Evolutionary conservation across 2,113 vertebrate genomes (phyloP).

Genomic region (Zonotrichia leucophrys): DNA sequence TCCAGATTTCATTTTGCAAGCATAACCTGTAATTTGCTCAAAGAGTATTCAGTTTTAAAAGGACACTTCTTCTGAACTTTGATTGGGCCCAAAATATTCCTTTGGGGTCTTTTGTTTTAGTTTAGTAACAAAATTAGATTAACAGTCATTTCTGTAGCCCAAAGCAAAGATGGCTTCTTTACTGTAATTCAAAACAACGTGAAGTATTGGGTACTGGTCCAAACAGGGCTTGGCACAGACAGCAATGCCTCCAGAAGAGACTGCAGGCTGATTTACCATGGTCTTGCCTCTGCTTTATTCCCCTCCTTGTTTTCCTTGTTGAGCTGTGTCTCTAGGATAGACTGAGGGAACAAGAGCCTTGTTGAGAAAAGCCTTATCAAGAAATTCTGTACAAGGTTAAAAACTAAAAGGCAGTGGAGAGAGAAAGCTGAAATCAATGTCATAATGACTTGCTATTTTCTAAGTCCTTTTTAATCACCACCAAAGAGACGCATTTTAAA

Average conservation of each 20-base stretch:
- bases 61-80: not conserved
- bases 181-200: not conserved
- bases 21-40: not conserved
- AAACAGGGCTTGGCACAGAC: not conserved
- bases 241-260: not conserved
- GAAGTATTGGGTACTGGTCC: not conserved
- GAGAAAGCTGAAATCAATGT: not conserved
- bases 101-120: not conserved
- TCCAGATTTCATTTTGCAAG: not conserved
- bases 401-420: not conserved
- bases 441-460: not conserved
- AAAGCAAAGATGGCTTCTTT: not conserved
- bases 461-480: not conserved
- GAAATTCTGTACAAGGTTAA: not conserved
- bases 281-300: not conserved
- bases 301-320: not conserved
- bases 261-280: not conserved
- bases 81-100: not conserved
- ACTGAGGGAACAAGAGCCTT: not conserved
- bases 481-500: not conserved
- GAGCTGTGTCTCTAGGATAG: not conserved
- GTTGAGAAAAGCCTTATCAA: not conserved
- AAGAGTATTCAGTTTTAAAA: not conserved
- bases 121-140: not conserved
- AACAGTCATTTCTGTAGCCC: not conserved